phyloP scores from a whole-genome alignment of 2,888 invertebrate species.

The Cryptocheilus praepositus region DNA sequence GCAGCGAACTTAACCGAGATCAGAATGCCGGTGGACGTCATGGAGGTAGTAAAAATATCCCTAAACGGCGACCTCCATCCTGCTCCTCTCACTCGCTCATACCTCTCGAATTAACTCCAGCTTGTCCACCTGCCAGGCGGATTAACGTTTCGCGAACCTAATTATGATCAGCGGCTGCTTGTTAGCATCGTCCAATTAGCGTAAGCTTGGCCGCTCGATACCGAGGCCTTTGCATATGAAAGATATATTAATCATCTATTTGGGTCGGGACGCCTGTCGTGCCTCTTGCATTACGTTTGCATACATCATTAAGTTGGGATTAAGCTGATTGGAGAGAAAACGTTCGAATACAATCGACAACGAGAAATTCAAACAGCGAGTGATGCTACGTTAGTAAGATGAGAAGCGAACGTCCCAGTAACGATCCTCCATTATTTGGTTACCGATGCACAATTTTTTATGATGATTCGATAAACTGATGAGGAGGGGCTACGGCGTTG shows the following conservation, averaged over 20 bases:
- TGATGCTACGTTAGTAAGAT: too few species aligned
- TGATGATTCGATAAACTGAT: too few species aligned
- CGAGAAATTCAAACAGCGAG: too few species aligned
- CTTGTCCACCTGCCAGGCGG: slow-evolving; percentile 3
- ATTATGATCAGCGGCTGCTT: slow-evolving; percentile 25
- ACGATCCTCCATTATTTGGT: too few species aligned
- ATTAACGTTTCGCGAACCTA: slow-evolving; percentile 22
- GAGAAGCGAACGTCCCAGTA: too few species aligned
- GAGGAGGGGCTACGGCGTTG: too few species aligned
- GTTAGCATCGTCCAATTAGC: slow-evolving; percentile 32
- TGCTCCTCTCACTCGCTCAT: not conserved
- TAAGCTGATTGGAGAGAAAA: too few species aligned
- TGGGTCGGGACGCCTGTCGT: not conserved
- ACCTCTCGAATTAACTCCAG: slow-evolving; percentile 14
- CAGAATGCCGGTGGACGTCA: not conserved
- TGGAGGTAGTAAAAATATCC: not conserved
- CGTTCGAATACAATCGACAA: too few species aligned
- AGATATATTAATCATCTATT: slow-evolving; percentile 11
- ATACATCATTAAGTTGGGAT: too few species aligned
- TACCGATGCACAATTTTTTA: too few species aligned
- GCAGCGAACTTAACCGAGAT: not conserved
- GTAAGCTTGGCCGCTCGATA: not conserved
- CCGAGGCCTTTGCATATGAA: slow-evolving; percentile 5
- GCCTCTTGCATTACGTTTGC: too few species aligned
- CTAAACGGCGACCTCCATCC: not conserved